phyloP scores from a whole-genome alignment of 2,113 vertebrate genomes.

The Peromyscus maniculatus region DNA sequence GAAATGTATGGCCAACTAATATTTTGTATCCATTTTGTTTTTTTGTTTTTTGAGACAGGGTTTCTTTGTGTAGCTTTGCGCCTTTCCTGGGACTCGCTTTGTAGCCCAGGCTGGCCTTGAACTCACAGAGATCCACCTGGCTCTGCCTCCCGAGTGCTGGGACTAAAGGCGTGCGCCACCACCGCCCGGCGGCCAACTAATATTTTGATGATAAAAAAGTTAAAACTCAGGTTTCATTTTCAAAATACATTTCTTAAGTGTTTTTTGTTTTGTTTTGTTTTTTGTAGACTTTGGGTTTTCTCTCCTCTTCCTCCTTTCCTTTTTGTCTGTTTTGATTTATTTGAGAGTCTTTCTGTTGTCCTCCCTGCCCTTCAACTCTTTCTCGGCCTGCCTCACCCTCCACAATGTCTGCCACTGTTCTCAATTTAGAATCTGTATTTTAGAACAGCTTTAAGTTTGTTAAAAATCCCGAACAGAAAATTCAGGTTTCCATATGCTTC shows the following conservation, averaged over 20 bases:
- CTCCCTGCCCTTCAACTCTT: no score
- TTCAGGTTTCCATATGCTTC: neutral
- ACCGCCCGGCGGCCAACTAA: slow-evolving; percentile 1
- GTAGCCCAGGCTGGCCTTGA: no score
- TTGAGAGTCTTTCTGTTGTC: no score
- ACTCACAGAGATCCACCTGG: no score
- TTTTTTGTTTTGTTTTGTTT: neutral
- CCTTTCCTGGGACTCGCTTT: no score
- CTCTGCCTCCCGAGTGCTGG: no score
- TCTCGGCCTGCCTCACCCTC: neutral
- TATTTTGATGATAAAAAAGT: neutral
- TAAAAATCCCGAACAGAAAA: neutral
- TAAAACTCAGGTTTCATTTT: neutral
- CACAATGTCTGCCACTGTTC: no score
- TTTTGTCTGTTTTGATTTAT: neutral
- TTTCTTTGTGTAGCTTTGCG: no score
- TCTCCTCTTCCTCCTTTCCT: no score
- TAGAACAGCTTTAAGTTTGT: neutral
- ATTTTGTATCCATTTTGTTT: no score
- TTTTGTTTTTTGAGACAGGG: no score
- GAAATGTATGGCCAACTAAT: neutral
- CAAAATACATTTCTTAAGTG: neutral
- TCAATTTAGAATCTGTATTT: neutral
- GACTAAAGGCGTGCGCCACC: no score
- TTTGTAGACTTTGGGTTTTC: neutral